A percentile compares a stretch with the other conserved stretches of the same genome.
Evolutionary conservation across 2,888 invertebrate genomes (phyloP).

Genomic region (Oligia fasciuncula): DNA sequence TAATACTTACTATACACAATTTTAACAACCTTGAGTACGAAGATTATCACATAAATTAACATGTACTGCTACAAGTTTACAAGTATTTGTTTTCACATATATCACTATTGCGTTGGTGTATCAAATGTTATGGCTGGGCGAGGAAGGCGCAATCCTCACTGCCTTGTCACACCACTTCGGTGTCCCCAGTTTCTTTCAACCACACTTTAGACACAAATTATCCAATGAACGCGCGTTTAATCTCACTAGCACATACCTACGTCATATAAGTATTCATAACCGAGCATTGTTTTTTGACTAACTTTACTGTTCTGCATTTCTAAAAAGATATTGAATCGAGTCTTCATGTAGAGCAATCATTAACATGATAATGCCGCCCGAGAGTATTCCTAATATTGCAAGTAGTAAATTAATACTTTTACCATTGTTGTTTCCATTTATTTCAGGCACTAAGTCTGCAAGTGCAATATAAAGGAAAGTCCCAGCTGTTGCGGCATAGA

Average conservation of each 20-base stretch:
- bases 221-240: slow-evolving; percentile 14
- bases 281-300: slow-evolving; percentile 57
- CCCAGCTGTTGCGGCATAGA: slow-evolving; percentile 94
- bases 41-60: slow-evolving; percentile 69
- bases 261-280: slow-evolving; percentile 50
- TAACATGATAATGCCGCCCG: slow-evolving; percentile 93
- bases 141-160: not conserved
- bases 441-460: slow-evolving; percentile 93
- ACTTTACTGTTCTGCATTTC: slow-evolving; percentile 83
- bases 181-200: slow-evolving; percentile 1
- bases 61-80: slow-evolving; percentile 57
- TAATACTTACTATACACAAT: slow-evolving; percentile 31
- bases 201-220: slow-evolving; percentile 26
- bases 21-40: slow-evolving; percentile 76
- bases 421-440: slow-evolving; percentile 88
- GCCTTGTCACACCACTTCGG: slow-evolving; percentile 17
- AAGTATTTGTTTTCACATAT: slow-evolving; percentile 36
- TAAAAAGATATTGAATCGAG: slow-evolving; percentile 87
- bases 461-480: slow-evolving; percentile 95
- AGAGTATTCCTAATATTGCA: slow-evolving; percentile 91
- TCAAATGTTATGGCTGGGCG: not conserved
- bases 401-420: slow-evolving; percentile 90
- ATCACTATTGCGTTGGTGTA: slow-evolving; percentile 21
- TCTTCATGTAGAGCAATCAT: slow-evolving; percentile 93
- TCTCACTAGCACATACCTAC: slow-evolving; percentile 20